These are phyloP conservation scores for Strix aluco DNA, from an alignment of 2,113 vertebrate species.

Conservation along the genomic window DNA sequence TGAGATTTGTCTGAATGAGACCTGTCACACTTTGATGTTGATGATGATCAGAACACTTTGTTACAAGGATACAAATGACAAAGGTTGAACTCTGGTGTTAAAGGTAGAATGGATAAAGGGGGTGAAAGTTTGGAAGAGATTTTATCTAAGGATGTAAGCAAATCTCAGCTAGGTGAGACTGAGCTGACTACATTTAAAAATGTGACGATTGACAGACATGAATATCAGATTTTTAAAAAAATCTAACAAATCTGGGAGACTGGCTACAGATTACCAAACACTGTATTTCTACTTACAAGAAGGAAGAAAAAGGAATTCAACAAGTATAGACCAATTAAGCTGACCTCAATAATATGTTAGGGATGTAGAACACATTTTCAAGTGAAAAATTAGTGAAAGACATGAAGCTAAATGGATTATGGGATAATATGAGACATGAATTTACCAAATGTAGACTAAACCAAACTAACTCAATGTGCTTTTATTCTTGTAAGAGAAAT, in stretches of 20 bases:
- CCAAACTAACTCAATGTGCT: too few relatives aligned
- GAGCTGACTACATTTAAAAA: not conserved
- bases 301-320: not conserved
- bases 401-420: too few relatives aligned
- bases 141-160: not conserved
- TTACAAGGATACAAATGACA: not conserved
- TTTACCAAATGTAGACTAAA: too few relatives aligned
- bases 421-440: too few relatives aligned
- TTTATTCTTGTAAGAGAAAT: too few relatives aligned
- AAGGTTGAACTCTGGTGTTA: not conserved
- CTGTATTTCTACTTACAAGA: not conserved
- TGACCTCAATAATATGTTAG: not conserved
- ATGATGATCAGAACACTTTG: not conserved
- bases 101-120: not conserved
- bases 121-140: not conserved
- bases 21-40: not conserved
- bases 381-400: too few relatives aligned
- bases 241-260: not conserved
- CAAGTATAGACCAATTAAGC: not conserved
- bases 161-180: not conserved
- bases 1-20: not conserved
- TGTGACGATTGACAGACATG: not conserved
- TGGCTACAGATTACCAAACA: not conserved
- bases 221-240: not conserved
- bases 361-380: too few relatives aligned